Conservation (phyloP, 2,888 invertebrate genomes). For the Metopia argyrocephala region DNA sequence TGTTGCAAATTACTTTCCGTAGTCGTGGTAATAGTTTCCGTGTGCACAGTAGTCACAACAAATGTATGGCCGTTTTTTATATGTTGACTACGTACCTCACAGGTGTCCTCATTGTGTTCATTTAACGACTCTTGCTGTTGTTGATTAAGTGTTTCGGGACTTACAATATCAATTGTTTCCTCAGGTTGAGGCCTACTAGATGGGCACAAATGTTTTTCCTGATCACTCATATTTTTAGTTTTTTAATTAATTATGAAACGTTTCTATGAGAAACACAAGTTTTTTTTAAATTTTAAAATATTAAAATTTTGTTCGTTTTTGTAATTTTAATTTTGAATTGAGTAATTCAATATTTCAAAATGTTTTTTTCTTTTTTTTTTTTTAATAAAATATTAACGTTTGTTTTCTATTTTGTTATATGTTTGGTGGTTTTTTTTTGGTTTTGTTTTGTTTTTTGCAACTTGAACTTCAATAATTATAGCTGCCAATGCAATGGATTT, state of each 20-base stretch:
- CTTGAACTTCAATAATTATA: constrained; percentile 62
- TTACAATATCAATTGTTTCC: constrained; percentile 50
- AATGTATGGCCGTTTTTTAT: constrained; percentile 71
- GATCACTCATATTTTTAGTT: constrained; percentile 58
- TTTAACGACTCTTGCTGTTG: constrained; percentile 14
- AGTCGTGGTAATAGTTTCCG: constrained; percentile 54
- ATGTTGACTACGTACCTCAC: constrained; percentile 69
- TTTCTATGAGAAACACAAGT: constrained; percentile 60
- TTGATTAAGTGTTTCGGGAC: constrained; percentile 23
- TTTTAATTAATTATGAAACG: constrained; percentile 33
- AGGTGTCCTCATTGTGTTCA: constrained; percentile 19
- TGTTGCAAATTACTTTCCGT: constrained; percentile 1
- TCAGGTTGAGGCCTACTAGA: constrained; percentile 41
- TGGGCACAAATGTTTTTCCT: background rate
- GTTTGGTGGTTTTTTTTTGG: background rate
- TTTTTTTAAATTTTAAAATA: constrained; percentile 5
- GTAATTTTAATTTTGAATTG: constrained; percentile 2
- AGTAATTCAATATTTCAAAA: constrained; percentile 46
- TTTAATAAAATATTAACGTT: background rate
- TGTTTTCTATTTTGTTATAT: constrained; percentile 24
- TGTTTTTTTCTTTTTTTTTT: constrained; percentile 4
- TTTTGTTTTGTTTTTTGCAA: constrained; percentile 2
- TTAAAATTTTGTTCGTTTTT: constrained; percentile 9
- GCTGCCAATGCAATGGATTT: background rate
- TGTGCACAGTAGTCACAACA: constrained; percentile 70